Conservation (phyloP, 2,113 vertebrate species). For the Hemicordylus capensis region DNA sequence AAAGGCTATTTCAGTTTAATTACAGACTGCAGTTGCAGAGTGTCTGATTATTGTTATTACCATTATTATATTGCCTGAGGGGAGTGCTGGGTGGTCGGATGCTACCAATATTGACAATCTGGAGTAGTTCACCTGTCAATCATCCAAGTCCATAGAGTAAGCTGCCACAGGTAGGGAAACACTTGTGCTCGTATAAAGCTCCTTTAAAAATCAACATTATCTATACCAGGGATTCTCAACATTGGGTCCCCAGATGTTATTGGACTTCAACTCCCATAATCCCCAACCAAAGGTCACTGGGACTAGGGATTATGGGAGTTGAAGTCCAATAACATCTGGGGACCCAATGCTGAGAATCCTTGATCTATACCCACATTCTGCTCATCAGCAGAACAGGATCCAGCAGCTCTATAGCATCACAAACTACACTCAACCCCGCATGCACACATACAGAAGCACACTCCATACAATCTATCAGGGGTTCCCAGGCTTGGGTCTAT, state of each 20-base stretch:
- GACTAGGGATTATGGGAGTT: too few relatives aligned
- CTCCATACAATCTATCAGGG: too few relatives aligned
- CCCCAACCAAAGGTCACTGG: too few relatives aligned
- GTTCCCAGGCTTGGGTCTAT: too few relatives aligned
- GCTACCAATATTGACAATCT: constrained; percentile 18
- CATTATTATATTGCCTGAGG: background rate
- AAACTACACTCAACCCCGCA: background rate
- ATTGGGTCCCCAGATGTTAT: too few relatives aligned
- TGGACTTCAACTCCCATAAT: too few relatives aligned
- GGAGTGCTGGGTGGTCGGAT: constrained; percentile 13
- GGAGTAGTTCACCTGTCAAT: background rate
- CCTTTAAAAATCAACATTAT: background rate
- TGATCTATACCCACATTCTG: too few relatives aligned
- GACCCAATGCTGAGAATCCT: too few relatives aligned
- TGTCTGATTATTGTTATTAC: constrained; percentile 30
- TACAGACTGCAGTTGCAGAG: constrained; percentile 40
- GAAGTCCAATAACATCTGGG: background rate
- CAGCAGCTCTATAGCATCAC: background rate
- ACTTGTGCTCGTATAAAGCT: background rate
- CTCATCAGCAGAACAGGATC: too few relatives aligned
- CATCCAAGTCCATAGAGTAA: background rate
- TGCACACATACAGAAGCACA: too few relatives aligned
- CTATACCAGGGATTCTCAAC: too few relatives aligned
- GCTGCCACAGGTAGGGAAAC: background rate
- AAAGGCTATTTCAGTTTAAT: constrained; percentile 41